phyloP scores from a whole-genome alignment of 2,888 invertebrate species.

The Campopleginae sp. region DNA sequence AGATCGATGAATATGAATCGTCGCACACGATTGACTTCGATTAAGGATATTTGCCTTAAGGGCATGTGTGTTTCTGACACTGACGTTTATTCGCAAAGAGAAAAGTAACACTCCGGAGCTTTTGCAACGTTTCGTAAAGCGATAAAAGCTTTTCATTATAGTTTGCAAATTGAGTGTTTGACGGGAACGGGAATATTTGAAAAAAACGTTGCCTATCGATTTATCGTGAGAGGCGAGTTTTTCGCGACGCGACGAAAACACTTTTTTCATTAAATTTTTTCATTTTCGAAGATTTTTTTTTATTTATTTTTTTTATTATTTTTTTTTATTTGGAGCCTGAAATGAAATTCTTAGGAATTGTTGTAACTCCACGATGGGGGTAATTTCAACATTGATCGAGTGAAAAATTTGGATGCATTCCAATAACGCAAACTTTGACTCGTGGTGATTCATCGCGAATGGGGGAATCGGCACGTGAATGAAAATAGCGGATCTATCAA shows the following conservation, averaged over 20 bases:
- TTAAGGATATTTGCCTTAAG: slow-evolving; percentile 71
- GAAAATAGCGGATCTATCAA: background rate
- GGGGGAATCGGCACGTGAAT: slow-evolving; percentile 9
- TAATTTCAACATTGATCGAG: too few species aligned
- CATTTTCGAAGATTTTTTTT: too few species aligned
- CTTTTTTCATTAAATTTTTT: too few species aligned
- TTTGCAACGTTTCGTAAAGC: slow-evolving; percentile 34
- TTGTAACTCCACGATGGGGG: too few species aligned
- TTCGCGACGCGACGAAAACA: too few species aligned
- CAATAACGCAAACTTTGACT: too few species aligned
- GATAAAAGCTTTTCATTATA: slow-evolving; percentile 51
- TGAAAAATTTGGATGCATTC: too few species aligned
- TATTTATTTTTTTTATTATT: too few species aligned
- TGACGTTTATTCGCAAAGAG: background rate
- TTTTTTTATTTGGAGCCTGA: too few species aligned
- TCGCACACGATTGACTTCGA: slow-evolving; percentile 69
- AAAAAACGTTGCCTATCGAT: slow-evolving; percentile 51
- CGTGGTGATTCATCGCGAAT: slow-evolving; percentile 48
- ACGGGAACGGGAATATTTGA: slow-evolving; percentile 33
- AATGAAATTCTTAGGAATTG: too few species aligned
- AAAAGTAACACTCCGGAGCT: background rate
- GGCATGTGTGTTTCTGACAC: slow-evolving; percentile 33
- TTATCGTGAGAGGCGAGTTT: background rate
- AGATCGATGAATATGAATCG: slow-evolving; percentile 72
- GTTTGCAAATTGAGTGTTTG: slow-evolving; percentile 60